A percentile compares a stretch with the other conserved stretches of the same genome.
These are phyloP conservation scores for Nannobrachium achirus DNA, from an alignment of 2,113 vertebrate species.

Conservation along the genomic window DNA sequence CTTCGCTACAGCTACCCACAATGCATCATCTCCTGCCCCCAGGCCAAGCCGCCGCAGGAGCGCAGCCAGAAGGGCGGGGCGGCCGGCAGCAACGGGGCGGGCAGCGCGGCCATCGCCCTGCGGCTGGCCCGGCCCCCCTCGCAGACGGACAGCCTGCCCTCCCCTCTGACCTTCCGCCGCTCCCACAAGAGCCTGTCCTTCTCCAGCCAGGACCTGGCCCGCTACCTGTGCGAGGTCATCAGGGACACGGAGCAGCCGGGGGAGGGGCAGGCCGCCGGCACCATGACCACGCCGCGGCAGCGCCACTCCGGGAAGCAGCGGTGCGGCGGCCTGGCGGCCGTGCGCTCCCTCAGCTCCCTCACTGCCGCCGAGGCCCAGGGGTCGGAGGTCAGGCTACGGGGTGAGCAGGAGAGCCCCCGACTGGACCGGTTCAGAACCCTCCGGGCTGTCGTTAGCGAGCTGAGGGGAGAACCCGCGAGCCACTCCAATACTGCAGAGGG, in stretches of 20 bases:
- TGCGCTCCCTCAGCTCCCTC: constrained; percentile 83
- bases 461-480: constrained; percentile 51
- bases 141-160: constrained; percentile 66
- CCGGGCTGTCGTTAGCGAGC: constrained; percentile 67
- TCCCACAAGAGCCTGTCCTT: constrained; percentile 73
- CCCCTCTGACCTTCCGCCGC: constrained; percentile 69
- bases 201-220: constrained; percentile 76
- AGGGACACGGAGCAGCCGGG: constrained; percentile 72
- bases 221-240: constrained; percentile 80
- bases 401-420: constrained; percentile 33
- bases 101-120: constrained; percentile 71
- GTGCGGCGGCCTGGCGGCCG: constrained; percentile 61
- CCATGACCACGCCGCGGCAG: constrained; percentile 59
- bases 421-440: constrained; percentile 73
- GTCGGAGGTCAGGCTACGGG: constrained; percentile 60
- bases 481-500: constrained; percentile 48
- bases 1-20: constrained; percentile 75
- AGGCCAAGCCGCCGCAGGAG: constrained; percentile 62
- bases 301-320: constrained; percentile 72
- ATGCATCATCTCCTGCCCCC: constrained; percentile 66
- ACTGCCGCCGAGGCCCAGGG: constrained; percentile 64
- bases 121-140: constrained; percentile 78
- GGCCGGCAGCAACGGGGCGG: constrained; percentile 47
- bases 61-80: constrained; percentile 40
- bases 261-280: constrained; percentile 35